These are phyloP conservation scores for Hoplodrina blanda DNA, from an alignment of 2,888 invertebrate species.

Conservation along the genomic window DNA sequence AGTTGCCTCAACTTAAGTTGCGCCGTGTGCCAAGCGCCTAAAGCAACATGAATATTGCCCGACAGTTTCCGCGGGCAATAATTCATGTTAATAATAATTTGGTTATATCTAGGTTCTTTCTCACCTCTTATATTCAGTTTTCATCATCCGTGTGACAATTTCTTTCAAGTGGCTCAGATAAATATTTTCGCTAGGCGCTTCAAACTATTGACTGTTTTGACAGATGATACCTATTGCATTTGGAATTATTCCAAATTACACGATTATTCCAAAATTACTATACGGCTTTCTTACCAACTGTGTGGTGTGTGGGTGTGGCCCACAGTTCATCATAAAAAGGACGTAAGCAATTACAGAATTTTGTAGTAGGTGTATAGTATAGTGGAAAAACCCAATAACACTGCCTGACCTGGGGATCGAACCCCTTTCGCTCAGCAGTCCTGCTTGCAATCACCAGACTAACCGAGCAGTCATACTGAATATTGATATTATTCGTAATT, in stretches of 20 bases:
- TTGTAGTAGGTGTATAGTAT: no score
- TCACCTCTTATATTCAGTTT: constrained; percentile 13
- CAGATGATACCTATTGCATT: constrained; percentile 25
- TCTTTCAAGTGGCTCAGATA: constrained; percentile 20
- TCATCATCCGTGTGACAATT: constrained; percentile 12
- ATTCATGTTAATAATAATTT: not conserved
- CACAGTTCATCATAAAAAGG: not conserved
- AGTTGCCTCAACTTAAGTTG: no score
- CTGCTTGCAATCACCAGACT: no score
- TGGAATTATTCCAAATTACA: constrained; percentile 39
- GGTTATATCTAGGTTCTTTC: not conserved
- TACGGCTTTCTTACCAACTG: not conserved
- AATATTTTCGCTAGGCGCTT: constrained; percentile 45
- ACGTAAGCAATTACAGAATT: not conserved
- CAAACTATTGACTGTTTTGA: constrained; percentile 26
- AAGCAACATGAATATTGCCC: no score
- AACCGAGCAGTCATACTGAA: not conserved
- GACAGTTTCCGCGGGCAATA: no score
- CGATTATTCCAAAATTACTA: not conserved
- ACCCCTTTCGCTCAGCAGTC: no score
- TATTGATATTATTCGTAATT: constrained; percentile 18
- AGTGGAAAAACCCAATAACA: no score
- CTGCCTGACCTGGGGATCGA: no score
- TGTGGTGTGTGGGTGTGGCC: no score
- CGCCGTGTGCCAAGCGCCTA: no score